phyloP scores from a whole-genome alignment of 2,888 invertebrate species.

The Odontomyia ornata region DNA sequence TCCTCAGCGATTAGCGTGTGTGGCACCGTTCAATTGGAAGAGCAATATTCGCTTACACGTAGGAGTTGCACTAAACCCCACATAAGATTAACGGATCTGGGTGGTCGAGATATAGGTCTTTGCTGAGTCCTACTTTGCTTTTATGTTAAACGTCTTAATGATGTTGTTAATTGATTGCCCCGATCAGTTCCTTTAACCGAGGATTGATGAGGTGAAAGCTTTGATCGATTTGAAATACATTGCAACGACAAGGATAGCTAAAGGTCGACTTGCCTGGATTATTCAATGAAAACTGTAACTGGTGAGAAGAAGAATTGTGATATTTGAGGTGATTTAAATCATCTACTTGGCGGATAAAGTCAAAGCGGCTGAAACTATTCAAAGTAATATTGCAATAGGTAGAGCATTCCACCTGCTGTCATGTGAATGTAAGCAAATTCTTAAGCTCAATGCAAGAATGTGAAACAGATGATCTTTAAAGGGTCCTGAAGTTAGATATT shows the following conservation, averaged over 20 bases:
- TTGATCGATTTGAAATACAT: slow-evolving; percentile 24
- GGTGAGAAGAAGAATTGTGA: background rate
- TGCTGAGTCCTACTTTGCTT: background rate
- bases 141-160: slow-evolving; percentile 46
- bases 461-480: too few relatives aligned
- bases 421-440: background rate
- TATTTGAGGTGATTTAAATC: background rate
- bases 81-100: background rate
- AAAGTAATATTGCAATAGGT: background rate
- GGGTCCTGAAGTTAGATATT: too few relatives aligned
- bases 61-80: slow-evolving; percentile 22
- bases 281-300: background rate
- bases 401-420: slow-evolving; percentile 27
- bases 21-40: background rate
- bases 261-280: background rate
- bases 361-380: background rate
- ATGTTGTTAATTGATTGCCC: slow-evolving; percentile 50
- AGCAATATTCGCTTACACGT: slow-evolving; percentile 15
- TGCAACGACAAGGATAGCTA: background rate
- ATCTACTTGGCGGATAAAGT: background rate
- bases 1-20: slow-evolving; percentile 7
- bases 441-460: too few relatives aligned
- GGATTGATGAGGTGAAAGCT: slow-evolving; percentile 47
- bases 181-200: slow-evolving; percentile 18
- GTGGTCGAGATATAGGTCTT: slow-evolving; percentile 29